Percentiles rank a stretch among this genome's conserved stretches.
phyloP scores from a whole-genome alignment of 2,888 invertebrate species.

The Mechanitis messenoides region DNA sequence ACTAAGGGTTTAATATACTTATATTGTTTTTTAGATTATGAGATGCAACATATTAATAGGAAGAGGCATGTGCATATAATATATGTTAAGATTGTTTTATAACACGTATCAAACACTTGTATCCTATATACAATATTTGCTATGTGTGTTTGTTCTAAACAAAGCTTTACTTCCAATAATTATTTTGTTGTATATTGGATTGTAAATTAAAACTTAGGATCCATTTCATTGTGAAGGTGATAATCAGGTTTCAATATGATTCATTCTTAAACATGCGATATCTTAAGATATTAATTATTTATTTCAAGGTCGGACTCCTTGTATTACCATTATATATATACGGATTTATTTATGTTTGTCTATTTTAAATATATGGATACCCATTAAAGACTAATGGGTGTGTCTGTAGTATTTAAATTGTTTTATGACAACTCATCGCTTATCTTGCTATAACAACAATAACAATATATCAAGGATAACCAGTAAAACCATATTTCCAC shows the following conservation, averaged over 20 bases:
- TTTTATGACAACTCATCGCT: slow-evolving; percentile 15
- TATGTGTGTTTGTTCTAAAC: background rate
- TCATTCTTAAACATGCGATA: slow-evolving; percentile 7
- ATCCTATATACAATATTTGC: too few relatives aligned
- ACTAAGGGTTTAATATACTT: too few relatives aligned
- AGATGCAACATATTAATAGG: too few relatives aligned
- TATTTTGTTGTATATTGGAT: background rate
- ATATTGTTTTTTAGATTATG: too few relatives aligned
- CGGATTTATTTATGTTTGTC: background rate
- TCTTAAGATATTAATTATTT: slow-evolving; percentile 6
- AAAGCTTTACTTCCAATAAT: background rate
- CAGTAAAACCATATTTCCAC: background rate
- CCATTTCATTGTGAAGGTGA: background rate
- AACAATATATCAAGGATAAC: slow-evolving; percentile 20
- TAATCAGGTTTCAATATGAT: slow-evolving; percentile 4
- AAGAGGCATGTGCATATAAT: too few relatives aligned
- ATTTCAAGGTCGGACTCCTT: background rate
- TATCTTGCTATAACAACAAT: slow-evolving; percentile 16
- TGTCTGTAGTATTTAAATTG: slow-evolving; percentile 22
- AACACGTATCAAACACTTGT: too few relatives aligned
- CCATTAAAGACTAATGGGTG: slow-evolving; percentile 16
- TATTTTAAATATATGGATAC: background rate
- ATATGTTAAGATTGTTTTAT: too few relatives aligned
- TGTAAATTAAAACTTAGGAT: background rate
- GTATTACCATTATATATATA: background rate